Evolutionary conservation across 2,888 invertebrate genomes (phyloP), one percentile per base, ranked within the genome.

Genomic region (Papilio gigon): DNA sequence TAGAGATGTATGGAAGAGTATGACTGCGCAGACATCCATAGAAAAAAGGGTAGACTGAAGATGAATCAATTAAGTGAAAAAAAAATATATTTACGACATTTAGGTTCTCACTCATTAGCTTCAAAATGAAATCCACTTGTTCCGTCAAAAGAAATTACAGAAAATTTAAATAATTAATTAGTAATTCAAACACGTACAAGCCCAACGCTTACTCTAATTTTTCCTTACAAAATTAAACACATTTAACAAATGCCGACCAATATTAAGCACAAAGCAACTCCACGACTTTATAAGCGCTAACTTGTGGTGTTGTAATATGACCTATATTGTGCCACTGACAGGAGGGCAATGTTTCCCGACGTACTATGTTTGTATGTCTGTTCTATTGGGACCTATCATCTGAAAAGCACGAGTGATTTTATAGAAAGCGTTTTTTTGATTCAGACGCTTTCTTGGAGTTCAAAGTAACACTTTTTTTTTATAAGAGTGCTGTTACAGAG

Each of bases 151-250:
- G 6, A 27, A 53, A 27, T 53, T 27, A 53, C n/a, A 6, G n/a
- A 27, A 53, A 53, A 53, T 27, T 27, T 50, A n/a, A 2, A 14
- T 25, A 59, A 44, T 42, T 44, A 35, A 37, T 35, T 47, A 20
- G 4, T 0, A 37, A 60, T 66, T 27, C 27, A 60, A 35, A 25
- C 27, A 27, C 12, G 37, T 37, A 27, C 12, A 37, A 25, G 14
- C 9, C 25, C 17, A 60, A 65, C 3, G 17, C 35, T 66, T 37
- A 37, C 37, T 27, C n/a, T 27, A 60, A 60, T 60, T 60, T 17
- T 20, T 27, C 11, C 33, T 66, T 42, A 60, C 60, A 20, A 27
- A 50, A 44, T 33, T 60, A 47, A 35, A 27, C 47, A 8, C 27
- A 59, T 33, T 44, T 59, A 14, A 17, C 37, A 53, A 64, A 35